These are phyloP conservation scores for Scrobipalpa costella DNA, from an alignment of 2,888 invertebrate species.

Conservation along the genomic window DNA sequence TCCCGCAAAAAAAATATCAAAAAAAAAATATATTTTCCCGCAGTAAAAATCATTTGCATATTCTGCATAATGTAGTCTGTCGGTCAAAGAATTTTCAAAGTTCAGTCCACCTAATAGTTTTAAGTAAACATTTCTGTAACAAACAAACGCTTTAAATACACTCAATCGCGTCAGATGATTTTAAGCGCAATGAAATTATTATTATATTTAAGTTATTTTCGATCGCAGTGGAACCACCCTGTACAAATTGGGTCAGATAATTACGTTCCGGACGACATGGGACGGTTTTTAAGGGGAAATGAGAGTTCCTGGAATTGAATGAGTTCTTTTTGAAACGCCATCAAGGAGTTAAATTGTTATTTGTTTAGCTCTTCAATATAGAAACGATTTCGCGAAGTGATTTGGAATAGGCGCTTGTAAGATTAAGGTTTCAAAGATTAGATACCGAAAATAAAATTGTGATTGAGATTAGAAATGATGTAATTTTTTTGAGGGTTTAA, in stretches of 20 bases:
- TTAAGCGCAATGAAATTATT: too few relatives aligned
- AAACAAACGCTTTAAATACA: too few relatives aligned
- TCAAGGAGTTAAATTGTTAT: constrained; percentile 23
- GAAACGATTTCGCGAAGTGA: not conserved
- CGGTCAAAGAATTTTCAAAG: too few relatives aligned
- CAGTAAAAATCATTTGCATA: too few relatives aligned
- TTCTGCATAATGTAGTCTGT: too few relatives aligned
- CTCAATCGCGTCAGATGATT: too few relatives aligned
- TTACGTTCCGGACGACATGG: constrained; percentile 38
- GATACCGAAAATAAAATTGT: constrained; percentile 32
- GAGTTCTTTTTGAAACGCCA: constrained; percentile 26
- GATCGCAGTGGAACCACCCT: not conserved
- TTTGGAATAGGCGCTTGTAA: constrained; percentile 1
- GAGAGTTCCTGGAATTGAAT: constrained; percentile 30
- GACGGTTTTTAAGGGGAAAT: constrained; percentile 36
- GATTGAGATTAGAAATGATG: too few relatives aligned
- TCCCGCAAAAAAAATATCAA: too few relatives aligned
- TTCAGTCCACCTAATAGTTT: too few relatives aligned
- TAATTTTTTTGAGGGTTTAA: too few relatives aligned
- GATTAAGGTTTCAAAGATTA: not conserved
- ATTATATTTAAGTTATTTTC: not conserved
- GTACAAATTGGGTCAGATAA: constrained; percentile 47
- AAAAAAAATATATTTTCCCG: too few relatives aligned
- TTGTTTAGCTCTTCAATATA: constrained; percentile 10
- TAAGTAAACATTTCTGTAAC: too few relatives aligned